Base-by-base conservation (phyloP, 2,888 invertebrate species). In the Drosophila nr. perissopoda region DNA sequence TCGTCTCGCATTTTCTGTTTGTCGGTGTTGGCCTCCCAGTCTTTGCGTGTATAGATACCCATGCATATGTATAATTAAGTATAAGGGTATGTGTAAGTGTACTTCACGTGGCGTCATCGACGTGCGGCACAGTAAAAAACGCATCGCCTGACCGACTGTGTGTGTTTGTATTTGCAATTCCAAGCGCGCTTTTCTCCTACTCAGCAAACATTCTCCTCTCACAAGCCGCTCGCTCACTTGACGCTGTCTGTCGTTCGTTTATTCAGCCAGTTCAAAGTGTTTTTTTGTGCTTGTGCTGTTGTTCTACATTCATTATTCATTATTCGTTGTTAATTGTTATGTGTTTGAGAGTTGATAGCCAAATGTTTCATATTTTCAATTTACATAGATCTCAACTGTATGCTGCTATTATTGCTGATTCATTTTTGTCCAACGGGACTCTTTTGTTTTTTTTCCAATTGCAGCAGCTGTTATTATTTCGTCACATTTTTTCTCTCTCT, bases 1-100 rank as follows among this genome's bases (percentile, higher is more conserved):
- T 88, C 89, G 89, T 82, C 84, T 75, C 66, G 65, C 72, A 68
- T 56, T 67, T 66, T 70, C 33, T 70, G 59, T 51, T 38, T 72
- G 46, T 25, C 51, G 40, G 38, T 68, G 58, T 65, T 73, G 40
- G 60, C 38, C 74, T 59, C 56, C 42, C 51, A 31, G 40, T 42
- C 42, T 42, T 21, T 42, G 11, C 21, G 40, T 63, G 48, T 36
- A 64, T 51, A 61, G 25, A 36, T 62, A 51, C 8, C 34, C 29
- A 38, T 49, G 38, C 31, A 53, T 33, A 25, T 31, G 34, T 52
- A 42, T 29, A 48, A 21, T n/a, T 31, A 40, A 18, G 34, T 36
- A 33, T 27, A 21, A 29, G 33, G n/a, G 27, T 49, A 25, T 38
- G 36, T 53, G 36, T 40, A 34, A 54, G 51, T 40, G 36, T 59